Evolutionary conservation across 2,797 vertebrate species (phyloP).

Genomic region (Pseudopleuronectes americanus): DNA sequence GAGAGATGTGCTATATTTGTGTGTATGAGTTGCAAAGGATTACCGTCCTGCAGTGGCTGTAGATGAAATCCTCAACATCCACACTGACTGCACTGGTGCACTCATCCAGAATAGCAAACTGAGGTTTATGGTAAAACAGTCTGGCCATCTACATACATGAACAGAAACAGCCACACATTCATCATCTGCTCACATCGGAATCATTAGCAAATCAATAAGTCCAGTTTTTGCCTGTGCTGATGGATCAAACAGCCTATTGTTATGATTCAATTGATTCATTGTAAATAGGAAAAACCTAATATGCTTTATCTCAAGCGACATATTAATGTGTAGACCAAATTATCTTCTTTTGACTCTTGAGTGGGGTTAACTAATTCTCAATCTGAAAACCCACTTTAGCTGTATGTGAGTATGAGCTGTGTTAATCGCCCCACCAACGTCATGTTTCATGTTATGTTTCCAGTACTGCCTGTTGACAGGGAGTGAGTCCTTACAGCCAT

Average conservation of each 20-base stretch:
- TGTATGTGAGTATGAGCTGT: no score
- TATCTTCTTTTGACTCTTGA: no score
- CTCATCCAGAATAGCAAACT: conserved; percentile 98
- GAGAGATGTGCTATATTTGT: background rate
- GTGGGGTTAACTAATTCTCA: no score
- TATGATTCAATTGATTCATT: no score
- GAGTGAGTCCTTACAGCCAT: conserved; percentile 89
- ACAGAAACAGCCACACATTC: conserved; percentile 12
- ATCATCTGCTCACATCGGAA: background rate
- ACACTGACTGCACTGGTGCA: conserved; percentile 98
- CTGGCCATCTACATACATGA: conserved; percentile 90
- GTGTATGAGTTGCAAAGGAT: background rate
- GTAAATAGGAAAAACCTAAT: no score
- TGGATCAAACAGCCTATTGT: no score
- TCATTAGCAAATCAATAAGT: background rate
- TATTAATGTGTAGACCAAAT: no score
- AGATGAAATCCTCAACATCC: conserved; percentile 97
- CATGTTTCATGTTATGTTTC: no score
- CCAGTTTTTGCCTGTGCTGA: no score
- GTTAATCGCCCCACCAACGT: no score
- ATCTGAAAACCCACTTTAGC: no score
- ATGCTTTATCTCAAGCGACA: no score
- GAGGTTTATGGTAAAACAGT: conserved; percentile 97
- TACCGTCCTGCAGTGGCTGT: conserved; percentile 95
- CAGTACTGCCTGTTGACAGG: background rate